Conservation (phyloP, 53 echinoderm and acorn worm genomes). For the Holothuria leucospilota region DNA sequence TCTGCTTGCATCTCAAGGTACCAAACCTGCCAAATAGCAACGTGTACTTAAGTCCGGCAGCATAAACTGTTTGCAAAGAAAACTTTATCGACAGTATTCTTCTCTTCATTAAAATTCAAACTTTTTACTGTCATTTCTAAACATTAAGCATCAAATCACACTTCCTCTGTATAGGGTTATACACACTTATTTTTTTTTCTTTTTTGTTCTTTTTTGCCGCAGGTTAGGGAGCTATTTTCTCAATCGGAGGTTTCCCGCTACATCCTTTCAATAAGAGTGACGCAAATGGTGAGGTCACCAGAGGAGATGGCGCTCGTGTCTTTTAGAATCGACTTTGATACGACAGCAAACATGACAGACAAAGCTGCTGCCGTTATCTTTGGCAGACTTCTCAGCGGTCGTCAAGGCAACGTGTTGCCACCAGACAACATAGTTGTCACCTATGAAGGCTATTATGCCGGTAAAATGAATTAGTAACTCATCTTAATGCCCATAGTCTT, state of each 20-base stretch:
- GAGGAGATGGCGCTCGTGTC: not conserved
- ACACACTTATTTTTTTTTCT: too few species aligned
- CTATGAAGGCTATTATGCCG: not conserved
- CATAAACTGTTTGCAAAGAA: too few species aligned
- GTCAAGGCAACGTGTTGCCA: not conserved
- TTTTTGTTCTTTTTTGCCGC: not conserved
- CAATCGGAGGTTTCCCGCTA: not conserved
- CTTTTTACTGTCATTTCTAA: too few species aligned
- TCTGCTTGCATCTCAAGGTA: too few species aligned
- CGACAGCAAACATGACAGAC: not conserved
- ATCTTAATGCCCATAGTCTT: too few species aligned
- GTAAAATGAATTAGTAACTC: not conserved
- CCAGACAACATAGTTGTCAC: not conserved
- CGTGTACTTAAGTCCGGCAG: too few species aligned
- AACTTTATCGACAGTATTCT: too few species aligned
- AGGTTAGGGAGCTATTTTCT: not conserved
- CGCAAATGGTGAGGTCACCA: not conserved
- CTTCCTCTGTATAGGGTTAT: too few species aligned
- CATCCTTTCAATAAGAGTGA: not conserved
- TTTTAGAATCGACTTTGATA: not conserved
- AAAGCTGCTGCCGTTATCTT: not conserved
- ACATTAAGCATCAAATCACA: too few species aligned
- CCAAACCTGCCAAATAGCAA: too few species aligned
- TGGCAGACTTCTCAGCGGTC: not conserved
- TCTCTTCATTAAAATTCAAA: too few species aligned